Percentiles rank a stretch among this genome's conserved stretches.
phyloP scores from a whole-genome alignment of 2,797 vertebrate species.

The Danio tinwini region DNA sequence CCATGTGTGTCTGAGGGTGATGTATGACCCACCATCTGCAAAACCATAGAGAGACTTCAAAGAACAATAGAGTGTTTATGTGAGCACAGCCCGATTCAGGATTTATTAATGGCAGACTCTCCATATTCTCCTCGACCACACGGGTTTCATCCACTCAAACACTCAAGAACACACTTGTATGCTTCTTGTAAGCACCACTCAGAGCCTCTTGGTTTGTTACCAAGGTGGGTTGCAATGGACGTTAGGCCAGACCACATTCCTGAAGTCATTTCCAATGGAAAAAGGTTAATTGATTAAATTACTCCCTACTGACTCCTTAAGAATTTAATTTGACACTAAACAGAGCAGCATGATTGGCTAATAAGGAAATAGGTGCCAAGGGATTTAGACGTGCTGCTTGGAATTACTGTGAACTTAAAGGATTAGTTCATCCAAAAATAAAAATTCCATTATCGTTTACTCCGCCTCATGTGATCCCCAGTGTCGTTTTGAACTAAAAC shows the following conservation, averaged over 20 bases:
- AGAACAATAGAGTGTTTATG: constrained; percentile 82
- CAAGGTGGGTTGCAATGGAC: constrained; percentile 58
- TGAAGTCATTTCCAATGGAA: constrained; percentile 67
- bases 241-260: constrained; percentile 61
- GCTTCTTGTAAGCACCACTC: constrained; percentile 34
- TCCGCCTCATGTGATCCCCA: constrained; percentile 3
- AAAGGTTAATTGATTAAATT: constrained; percentile 79
- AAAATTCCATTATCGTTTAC: constrained; percentile 18
- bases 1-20: constrained; percentile 54
- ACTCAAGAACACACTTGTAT: constrained; percentile 43
- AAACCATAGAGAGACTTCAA: constrained; percentile 72
- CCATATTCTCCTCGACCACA: constrained; percentile 59
- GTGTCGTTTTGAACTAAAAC: not conserved
- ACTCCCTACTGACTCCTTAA: constrained; percentile 71
- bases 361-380: constrained; percentile 63
- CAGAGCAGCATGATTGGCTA: constrained; percentile 65
- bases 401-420: constrained; percentile 44
- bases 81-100: constrained; percentile 75
- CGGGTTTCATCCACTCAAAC: constrained; percentile 51
- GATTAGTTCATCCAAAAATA: constrained; percentile 32
- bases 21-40: constrained; percentile 63
- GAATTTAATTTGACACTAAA: constrained; percentile 71
- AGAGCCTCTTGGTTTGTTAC: constrained; percentile 10
- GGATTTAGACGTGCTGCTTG: constrained; percentile 53
- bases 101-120: constrained; percentile 77